phyloP scores from a whole-genome alignment of 2,797 vertebrate genomes.

The Simalia tracyae region DNA sequence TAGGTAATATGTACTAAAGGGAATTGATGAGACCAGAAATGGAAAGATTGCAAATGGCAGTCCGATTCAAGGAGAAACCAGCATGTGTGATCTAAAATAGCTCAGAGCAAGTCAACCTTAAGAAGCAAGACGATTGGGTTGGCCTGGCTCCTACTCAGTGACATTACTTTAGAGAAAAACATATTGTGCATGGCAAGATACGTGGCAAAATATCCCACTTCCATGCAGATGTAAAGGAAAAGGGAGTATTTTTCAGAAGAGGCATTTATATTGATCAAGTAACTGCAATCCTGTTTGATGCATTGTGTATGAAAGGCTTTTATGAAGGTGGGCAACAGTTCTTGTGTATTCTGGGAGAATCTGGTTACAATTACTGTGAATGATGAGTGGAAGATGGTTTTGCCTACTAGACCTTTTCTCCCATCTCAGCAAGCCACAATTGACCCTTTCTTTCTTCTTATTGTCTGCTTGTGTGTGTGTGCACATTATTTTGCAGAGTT shows the following conservation, averaged over 20 bases:
- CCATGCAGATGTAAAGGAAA: not conserved
- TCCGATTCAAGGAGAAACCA: conserved; percentile 20
- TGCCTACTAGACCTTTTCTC: not conserved
- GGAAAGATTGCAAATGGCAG: conserved; percentile 44
- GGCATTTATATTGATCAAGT: conserved; percentile 29
- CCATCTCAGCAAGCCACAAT: not conserved
- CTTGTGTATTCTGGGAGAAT: not conserved
- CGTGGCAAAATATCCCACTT: not conserved
- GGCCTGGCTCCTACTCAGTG: conserved; percentile 48
- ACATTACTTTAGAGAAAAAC: not conserved
- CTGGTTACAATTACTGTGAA: not conserved
- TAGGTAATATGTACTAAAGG: conserved; percentile 36
- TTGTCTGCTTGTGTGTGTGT: not conserved
- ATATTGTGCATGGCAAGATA: not conserved
- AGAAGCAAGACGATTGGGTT: conserved; percentile 44
- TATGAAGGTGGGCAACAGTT: not conserved
- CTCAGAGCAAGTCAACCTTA: conserved; percentile 34
- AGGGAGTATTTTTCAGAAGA: not conserved
- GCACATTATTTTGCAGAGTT: not conserved
- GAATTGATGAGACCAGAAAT: conserved; percentile 42
- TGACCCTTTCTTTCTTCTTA: not conserved
- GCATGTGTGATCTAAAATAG: conserved; percentile 38
- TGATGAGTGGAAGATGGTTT: not conserved
- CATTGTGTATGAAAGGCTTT: conserved; percentile 12
- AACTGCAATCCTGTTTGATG: conserved; percentile 20